Percentiles rank a stretch among this genome's conserved stretches.
Evolutionary conservation across 2,888 invertebrate genomes (phyloP).

Genomic region (Kryphioiulus occultus): DNA sequence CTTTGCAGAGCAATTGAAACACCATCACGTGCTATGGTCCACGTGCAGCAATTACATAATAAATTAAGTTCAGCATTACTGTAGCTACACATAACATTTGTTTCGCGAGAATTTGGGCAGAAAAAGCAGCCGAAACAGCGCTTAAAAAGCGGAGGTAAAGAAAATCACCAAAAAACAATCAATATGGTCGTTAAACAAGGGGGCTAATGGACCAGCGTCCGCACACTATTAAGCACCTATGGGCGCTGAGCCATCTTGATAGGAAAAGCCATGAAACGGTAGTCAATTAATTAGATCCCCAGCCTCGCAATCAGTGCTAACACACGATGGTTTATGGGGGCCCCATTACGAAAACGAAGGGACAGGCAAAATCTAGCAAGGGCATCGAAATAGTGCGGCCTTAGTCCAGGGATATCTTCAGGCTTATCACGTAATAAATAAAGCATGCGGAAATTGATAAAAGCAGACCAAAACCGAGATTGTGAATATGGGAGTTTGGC

Average conservation of each 20-base stretch:
- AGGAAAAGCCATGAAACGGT: background rate
- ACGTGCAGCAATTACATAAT: too few relatives aligned
- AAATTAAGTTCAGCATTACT: too few relatives aligned
- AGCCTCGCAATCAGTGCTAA: background rate
- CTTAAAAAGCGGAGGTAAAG: too few relatives aligned
- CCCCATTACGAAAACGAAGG: background rate
- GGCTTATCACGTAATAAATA: background rate
- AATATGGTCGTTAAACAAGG: background rate
- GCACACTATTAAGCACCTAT: background rate
- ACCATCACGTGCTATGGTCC: too few relatives aligned
- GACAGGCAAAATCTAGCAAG: background rate
- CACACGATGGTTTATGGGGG: slow-evolving; percentile 3
- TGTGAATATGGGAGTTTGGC: too few relatives aligned
- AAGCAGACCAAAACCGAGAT: slow-evolving; percentile 8
- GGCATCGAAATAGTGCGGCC: background rate
- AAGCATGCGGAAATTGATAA: slow-evolving; percentile 28
- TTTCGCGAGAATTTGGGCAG: too few relatives aligned
- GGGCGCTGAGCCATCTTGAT: background rate
- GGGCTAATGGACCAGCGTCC: background rate
- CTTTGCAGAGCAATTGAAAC: too few relatives aligned
- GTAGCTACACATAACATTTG: too few relatives aligned
- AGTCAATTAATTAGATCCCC: background rate
- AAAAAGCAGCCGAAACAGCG: too few relatives aligned
- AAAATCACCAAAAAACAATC: background rate
- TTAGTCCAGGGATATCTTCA: background rate